Conservation (phyloP, 2,113 vertebrate genomes). For the Potamarius usumacintae region DNA sequence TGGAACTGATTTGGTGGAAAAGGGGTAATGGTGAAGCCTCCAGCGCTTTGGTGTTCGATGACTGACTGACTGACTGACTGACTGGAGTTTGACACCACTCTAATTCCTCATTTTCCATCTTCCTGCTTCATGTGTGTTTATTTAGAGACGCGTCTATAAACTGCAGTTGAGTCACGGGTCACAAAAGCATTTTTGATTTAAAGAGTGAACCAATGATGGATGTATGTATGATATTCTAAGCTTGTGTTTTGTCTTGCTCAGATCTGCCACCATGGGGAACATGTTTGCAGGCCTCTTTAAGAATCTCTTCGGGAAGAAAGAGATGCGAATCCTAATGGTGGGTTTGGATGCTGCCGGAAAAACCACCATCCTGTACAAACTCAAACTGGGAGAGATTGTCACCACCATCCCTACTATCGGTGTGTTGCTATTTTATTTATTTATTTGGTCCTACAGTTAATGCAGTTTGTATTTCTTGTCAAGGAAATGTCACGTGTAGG, state of each 20-base stretch:
- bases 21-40: neutral
- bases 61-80: neutral
- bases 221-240: neutral
- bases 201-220: neutral
- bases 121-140: neutral
- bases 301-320: slow-evolving; percentile 78
- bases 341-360: slow-evolving; percentile 84
- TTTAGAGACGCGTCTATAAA: neutral
- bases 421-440: slow-evolving; percentile 46
- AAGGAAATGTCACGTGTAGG: neutral
- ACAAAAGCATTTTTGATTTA: neutral
- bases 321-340: slow-evolving; percentile 87
- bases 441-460: neutral
- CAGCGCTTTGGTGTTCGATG: neutral
- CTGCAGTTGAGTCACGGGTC: neutral
- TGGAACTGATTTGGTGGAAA: too few relatives aligned
- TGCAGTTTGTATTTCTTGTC: neutral
- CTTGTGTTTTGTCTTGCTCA: slow-evolving; percentile 39
- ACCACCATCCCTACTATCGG: slow-evolving; percentile 84
- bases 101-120: neutral
- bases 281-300: slow-evolving; percentile 71
- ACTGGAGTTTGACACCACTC: neutral
- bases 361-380: slow-evolving; percentile 83
- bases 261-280: slow-evolving; percentile 75
- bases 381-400: slow-evolving; percentile 84